A percentile compares a stretch with the other conserved stretches of the same genome.
Conservation (phyloP, 2,888 invertebrate genomes). For the Adelognathus sp. region DNA sequence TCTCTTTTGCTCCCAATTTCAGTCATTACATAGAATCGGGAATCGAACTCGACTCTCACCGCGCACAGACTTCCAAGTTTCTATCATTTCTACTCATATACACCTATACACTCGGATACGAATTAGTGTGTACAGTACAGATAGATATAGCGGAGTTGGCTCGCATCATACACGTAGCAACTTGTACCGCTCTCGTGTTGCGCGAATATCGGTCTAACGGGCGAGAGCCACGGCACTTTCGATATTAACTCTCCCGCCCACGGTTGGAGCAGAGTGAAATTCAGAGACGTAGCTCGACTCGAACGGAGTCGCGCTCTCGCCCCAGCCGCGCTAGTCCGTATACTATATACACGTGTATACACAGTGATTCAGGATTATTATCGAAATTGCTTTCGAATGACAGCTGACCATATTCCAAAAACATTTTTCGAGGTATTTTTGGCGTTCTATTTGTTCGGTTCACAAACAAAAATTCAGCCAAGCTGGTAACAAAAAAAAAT, state of each 20-base stretch:
- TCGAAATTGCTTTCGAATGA: no score
- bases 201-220: conserved; percentile 30
- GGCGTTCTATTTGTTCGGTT: no score
- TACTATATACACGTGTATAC: background rate
- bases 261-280: conserved; percentile 72
- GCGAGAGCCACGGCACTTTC: conserved; percentile 55
- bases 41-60: conserved; percentile 27
- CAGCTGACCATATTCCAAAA: no score
- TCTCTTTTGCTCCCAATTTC: background rate
- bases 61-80: conserved; percentile 23
- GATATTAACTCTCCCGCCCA: conserved; percentile 61
- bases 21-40: conserved; percentile 2
- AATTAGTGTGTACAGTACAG: background rate
- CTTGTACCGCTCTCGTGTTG: conserved; percentile 8
- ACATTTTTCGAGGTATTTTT: background rate
- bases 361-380: no score
- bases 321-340: conserved; percentile 1
- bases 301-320: conserved; percentile 39
- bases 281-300: conserved; percentile 58
- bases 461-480: no score
- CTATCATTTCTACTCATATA: conserved; percentile 12
- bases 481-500: no score
- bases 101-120: background rate
- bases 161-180: background rate
- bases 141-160: background rate